These are phyloP conservation scores for Macquaria australasica DNA, from an alignment of 2,113 vertebrate genomes.

Conservation along the genomic window DNA sequence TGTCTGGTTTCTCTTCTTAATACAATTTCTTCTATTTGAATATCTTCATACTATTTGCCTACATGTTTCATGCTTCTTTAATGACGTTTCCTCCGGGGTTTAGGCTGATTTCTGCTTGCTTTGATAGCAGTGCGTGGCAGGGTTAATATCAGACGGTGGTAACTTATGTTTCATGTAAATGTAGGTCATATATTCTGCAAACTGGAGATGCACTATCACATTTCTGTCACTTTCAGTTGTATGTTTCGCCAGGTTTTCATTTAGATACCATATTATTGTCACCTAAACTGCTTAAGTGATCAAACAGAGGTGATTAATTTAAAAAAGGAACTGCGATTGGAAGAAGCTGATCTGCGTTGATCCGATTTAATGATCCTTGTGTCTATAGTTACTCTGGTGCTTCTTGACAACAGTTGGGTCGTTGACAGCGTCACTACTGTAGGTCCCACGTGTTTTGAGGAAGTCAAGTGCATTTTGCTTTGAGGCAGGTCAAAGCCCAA, in stretches of 20 bases:
- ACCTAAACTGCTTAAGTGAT: slow-evolving; percentile 29
- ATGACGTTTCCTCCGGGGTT: no score
- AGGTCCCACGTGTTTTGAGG: slow-evolving; percentile 79
- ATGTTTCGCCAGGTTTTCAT: neutral
- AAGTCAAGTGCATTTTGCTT: slow-evolving; percentile 60
- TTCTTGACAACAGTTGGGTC: slow-evolving; percentile 69
- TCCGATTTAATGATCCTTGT: slow-evolving; percentile 47
- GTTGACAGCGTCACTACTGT: slow-evolving; percentile 67
- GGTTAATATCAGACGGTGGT: neutral
- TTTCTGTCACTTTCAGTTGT: neutral
- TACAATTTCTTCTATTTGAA: neutral
- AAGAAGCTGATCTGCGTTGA: slow-evolving; percentile 56
- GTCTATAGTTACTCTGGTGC: slow-evolving; percentile 37
- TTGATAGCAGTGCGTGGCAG: neutral
- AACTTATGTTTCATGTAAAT: neutral
- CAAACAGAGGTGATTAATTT: slow-evolving; percentile 53
- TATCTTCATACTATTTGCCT: neutral
- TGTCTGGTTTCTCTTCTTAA: neutral
- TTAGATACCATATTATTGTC: slow-evolving; percentile 1
- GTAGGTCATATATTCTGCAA: neutral
- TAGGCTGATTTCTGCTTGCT: neutral
- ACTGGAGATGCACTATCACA: neutral
- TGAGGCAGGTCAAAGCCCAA: slow-evolving; percentile 54
- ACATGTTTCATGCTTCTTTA: neutral
- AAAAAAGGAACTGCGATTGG: slow-evolving; percentile 30